Base-by-base conservation (phyloP, 2,888 invertebrate genomes). In the Acanthosepion pharaonis region DNA sequence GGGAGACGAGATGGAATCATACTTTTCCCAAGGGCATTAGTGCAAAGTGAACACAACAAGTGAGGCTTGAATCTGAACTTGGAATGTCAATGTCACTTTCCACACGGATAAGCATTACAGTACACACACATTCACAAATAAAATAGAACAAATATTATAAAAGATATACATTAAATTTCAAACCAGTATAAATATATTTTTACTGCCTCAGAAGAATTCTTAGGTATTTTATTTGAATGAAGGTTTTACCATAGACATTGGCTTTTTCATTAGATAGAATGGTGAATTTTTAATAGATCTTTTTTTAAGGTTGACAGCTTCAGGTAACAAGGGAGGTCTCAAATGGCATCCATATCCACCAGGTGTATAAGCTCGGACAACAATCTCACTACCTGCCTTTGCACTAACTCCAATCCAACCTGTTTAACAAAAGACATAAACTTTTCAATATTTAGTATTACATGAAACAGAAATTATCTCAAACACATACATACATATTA, bases 381-480 rank as follows among this genome's bases (percentile, higher is more conserved):
- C 94, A 28, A 96, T 95, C 8, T 42, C 33, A n/a, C 59, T 93
- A 6, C 95, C 94, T 33, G 92, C 55, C n/a, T 95, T 94, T 20
- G 94, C 94, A 42, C 95, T 95, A 23, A 96, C 95, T 25, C 96
- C 96, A 48, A 96, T 96, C 97, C 97, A 97, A 51, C 97, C 97
- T 97, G 95, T 78, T n/a, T 18, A 78, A 78, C n/a, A n/a, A 78
- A 78, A 78, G 78, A 78, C 33, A 78, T 18, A 78, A 78, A 78
- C 4, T 15, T n/a, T 78, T 78, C 5, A n/a, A 15, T 95, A 94
- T 48, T 59, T 28, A 64, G 33, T 78, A 91, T 53, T 23, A 95
- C 0, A 18, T 42, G 15, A 15, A 94, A 48, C 9, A 78, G n/a
- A n/a, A 5, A 11, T n/a, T n/a, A 23, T 59, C 59, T 59, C 59